These are phyloP conservation scores for Aphaenogaster rudis DNA, from an alignment of 1,140 invertebrate species.

Conservation along the genomic window DNA sequence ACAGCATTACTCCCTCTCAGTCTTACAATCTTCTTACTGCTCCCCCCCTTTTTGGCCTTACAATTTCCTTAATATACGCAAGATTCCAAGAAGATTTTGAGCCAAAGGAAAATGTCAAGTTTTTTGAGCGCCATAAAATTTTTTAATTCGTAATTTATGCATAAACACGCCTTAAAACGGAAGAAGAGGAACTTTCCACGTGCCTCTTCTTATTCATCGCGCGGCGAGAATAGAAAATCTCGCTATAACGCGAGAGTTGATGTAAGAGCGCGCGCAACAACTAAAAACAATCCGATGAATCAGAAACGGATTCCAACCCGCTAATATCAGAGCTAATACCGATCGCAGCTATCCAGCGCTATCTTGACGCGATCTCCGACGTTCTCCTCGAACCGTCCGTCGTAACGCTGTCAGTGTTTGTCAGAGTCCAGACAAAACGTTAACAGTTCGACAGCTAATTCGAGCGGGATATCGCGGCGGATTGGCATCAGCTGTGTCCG, in stretches of 20 bases:
- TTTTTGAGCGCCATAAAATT: not conserved
- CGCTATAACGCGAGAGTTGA: slow-evolving; percentile 45
- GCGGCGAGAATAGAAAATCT: not conserved
- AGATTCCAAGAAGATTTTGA: not conserved
- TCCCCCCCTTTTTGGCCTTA: too few relatives aligned
- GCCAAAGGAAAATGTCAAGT: not conserved
- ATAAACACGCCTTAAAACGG: slow-evolving; percentile 1
- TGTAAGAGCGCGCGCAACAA: slow-evolving; percentile 66
- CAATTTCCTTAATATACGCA: too few relatives aligned
- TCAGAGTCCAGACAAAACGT: not conserved
- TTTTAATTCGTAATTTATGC: too few relatives aligned
- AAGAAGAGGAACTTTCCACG: not conserved
- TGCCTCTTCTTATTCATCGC: slow-evolving; percentile 13
- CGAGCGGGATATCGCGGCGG: not conserved
- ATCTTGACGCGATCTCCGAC: not conserved
- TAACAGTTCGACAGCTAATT: not conserved
- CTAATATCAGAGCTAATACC: slow-evolving; percentile 67
- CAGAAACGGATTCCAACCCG: slow-evolving; percentile 60
- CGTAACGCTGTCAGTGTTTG: not conserved
- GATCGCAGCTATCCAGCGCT: not conserved
- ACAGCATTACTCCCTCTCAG: too few relatives aligned
- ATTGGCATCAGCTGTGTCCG: not conserved
- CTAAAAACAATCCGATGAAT: slow-evolving; percentile 42
- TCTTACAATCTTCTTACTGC: too few relatives aligned
- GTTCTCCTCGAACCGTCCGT: not conserved